phyloP scores from a whole-genome alignment of 2,113 vertebrate genomes.

The Dasyprocta punctata region DNA sequence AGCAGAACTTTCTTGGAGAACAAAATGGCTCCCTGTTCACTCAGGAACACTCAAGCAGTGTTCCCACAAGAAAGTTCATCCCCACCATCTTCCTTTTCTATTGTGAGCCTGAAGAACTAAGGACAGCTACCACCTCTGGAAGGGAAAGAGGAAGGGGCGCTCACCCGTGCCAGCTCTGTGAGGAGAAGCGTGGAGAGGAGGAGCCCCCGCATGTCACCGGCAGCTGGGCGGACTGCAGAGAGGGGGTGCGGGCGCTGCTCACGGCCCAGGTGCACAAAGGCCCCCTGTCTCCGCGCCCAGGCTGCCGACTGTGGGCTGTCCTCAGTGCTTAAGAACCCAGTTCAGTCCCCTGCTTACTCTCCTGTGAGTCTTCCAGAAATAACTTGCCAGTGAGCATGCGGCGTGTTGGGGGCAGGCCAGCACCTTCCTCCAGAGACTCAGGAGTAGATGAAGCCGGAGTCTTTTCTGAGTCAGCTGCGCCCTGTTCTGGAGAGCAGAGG shows the following conservation, averaged over 20 bases:
- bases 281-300: slow-evolving; percentile 87
- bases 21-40: slow-evolving; percentile 70
- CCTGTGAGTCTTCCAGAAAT: slow-evolving; percentile 49
- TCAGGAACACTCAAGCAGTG: no score
- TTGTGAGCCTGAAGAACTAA: slow-evolving; percentile 64
- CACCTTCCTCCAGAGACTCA: background rate
- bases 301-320: slow-evolving; percentile 68
- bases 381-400: background rate
- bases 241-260: slow-evolving; percentile 83
- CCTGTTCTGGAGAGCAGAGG: background rate
- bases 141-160: slow-evolving; percentile 59
- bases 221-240: slow-evolving; percentile 73
- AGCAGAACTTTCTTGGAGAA: slow-evolving; percentile 54
- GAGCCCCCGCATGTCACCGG: slow-evolving; percentile 89
- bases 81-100: background rate
- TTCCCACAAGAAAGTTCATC: slow-evolving; percentile 20
- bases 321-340: slow-evolving; percentile 25
- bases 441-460: background rate
- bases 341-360: slow-evolving; percentile 63
- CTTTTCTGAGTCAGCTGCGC: background rate
- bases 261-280: slow-evolving; percentile 91
- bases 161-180: slow-evolving; percentile 91
- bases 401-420: background rate
- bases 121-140: background rate
- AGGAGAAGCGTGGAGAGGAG: slow-evolving; percentile 87